A percentile compares a stretch with the other conserved stretches of the same genome.
Conservation (phyloP, 2,797 vertebrate genomes). For the Sitta carolinensis region DNA sequence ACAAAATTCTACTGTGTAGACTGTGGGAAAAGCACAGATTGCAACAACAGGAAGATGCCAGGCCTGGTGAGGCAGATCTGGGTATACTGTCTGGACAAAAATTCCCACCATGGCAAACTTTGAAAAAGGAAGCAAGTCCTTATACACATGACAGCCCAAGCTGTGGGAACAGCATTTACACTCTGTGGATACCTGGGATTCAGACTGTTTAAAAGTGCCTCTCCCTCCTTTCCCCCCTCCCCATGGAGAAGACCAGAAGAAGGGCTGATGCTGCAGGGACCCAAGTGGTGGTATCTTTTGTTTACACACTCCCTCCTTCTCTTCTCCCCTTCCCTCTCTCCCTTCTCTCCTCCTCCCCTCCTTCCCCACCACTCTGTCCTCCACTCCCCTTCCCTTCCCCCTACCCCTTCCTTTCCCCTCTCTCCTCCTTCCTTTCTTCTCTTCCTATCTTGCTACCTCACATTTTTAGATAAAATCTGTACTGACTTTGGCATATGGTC, state of each 20-base stretch:
- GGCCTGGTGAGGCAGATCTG: not conserved
- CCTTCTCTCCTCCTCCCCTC: not conserved
- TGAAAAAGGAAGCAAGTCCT: not conserved
- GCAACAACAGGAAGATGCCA: not conserved
- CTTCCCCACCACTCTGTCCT: fast-evolving
- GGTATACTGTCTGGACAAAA: not conserved
- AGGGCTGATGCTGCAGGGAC: not conserved
- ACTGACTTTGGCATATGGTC: not conserved
- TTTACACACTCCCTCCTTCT: not conserved
- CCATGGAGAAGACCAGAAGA: not conserved
- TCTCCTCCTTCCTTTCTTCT: not conserved
- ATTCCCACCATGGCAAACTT: not conserved
- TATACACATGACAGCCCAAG: not conserved
- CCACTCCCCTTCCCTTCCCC: not conserved
- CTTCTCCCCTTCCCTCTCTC: not conserved
- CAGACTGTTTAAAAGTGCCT: not conserved
- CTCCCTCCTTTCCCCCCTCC: fast-evolving
- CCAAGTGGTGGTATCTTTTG: not conserved
- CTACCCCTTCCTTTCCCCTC: no score
- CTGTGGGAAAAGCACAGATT: not conserved
- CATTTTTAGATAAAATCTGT: not conserved
- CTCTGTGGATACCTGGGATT: not conserved
- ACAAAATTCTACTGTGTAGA: not conserved
- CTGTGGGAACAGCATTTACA: not conserved
- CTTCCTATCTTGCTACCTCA: not conserved